Conservation (phyloP, 2,888 invertebrate species). For the Muscina levida region DNA sequence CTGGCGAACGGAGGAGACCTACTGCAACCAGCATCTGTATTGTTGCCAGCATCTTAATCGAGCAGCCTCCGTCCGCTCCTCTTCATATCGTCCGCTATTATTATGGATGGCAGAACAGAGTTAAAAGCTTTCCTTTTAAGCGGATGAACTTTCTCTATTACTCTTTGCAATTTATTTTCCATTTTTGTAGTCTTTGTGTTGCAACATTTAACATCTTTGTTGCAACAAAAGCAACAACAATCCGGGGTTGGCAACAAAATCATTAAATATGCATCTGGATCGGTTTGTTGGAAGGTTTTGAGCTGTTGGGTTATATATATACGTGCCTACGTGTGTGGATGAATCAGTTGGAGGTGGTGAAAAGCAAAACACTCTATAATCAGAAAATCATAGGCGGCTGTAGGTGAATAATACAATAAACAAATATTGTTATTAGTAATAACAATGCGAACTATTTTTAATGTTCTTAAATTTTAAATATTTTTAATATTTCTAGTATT, state of each 20-base stretch:
- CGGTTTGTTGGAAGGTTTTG: constrained; percentile 40
- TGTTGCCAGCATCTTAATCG: not conserved
- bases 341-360: too few species aligned
- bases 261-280: constrained; percentile 59
- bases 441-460: too few species aligned
- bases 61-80: not conserved
- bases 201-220: constrained; percentile 25
- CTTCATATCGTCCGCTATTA: not conserved
- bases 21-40: not conserved
- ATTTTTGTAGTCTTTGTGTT: constrained; percentile 30
- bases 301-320: too few species aligned
- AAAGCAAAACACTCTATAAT: too few species aligned
- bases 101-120: constrained; percentile 8
- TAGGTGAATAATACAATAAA: too few species aligned
- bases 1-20: not conserved
- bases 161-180: constrained; percentile 26
- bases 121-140: constrained; percentile 60
- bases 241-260: constrained; percentile 31
- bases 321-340: too few species aligned
- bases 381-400: too few species aligned
- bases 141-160: constrained; percentile 63
- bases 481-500: too few species aligned
- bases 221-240: constrained; percentile 27
- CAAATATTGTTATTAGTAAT: too few species aligned
- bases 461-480: too few species aligned